Base-by-base conservation (phyloP, 2,888 invertebrate species). In the Isotomurus palustris region DNA sequence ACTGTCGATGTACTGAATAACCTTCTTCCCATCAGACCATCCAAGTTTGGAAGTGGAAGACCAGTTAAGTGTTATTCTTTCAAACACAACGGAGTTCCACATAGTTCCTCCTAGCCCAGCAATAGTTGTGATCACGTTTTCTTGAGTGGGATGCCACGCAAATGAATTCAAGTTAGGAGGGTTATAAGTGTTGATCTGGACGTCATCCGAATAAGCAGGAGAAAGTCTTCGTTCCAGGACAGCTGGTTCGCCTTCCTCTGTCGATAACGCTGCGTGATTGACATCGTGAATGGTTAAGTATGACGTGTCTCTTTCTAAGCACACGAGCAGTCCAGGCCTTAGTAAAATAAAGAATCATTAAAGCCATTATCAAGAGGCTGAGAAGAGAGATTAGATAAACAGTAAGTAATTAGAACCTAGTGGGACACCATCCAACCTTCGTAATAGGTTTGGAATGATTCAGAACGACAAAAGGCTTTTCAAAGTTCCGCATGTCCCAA, bases 401-500 rank as follows among this genome's bases (percentile, higher is more conserved):
- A 24, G 32, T 32, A 50, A 50, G 12, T 22, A 48, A 24, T 14
- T 17, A 8, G 72, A 72, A 85, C 82, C 88, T 83, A 24, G 91
- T 91, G 3, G 92, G 91, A 73, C 92, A 91, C 94, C 94, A 94
- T 60, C 83, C 81, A 50, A 93, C 81, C 76, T 86, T 87, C 14
- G 83, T 79, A 53, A 91, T 80, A 56, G 84, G 82, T 72, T 85
- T 85, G 29, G 77, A 75, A 71, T 85, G 86, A 48, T 83, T 82
- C 59, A 91, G 78, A 12, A 85, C 83, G 27, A 88, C 78, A 64
- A 88, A 81, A 1, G 94, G 91, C 72, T 89, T 86, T 69, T 91
- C 88, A 73, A 93, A 86, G 72, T 85, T 85, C 55, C 94, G 79
- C 47, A 86, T 82, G 76, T 95, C 95, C 94, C 94, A 95, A 57